Evolutionary conservation across 2,797 vertebrate genomes (phyloP), one percentile per base, ranked within the genome.

Genomic region (Enteromius mattozi): DNA sequence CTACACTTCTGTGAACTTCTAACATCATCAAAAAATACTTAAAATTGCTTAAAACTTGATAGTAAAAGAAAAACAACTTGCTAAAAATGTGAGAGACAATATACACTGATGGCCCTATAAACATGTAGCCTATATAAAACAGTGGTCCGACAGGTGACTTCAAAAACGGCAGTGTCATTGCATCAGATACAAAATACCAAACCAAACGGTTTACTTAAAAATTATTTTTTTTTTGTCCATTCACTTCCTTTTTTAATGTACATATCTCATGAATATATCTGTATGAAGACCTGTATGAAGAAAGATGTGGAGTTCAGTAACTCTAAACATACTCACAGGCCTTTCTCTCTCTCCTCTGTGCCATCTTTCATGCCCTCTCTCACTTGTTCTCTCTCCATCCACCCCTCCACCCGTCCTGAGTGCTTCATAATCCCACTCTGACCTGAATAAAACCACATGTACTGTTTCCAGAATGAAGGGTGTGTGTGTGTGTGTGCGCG

Each of bases 401-500:
- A 33, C 35, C 16, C 56, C 35, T 14, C 49, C 54, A 40, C 40
- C 47, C 40, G 47, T 72, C 37, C 45, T 35, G 85, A 83, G 83
- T 84, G 79, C 85, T 87, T 81, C 82, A 83, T 90, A 90, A 90
- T 90, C 89, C 88, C 66, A 66, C 51, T 65, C 54, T 90, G 89
- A 89, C 89, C 88, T 90, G 80, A 88, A 90, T 90, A 85, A 81
- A 87, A 83, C 69, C 61, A 72, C 83, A 81, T 81, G 86, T 66
- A 86, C 82, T 86, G 65, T 78, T 80, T 80, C 84, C 47, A 83
- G 80, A 35, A 78, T 40, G 45, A 79, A 54, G 45, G 24, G 59
- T 35, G 35, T 68, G 66, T 59, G 8, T 71, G 74, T 65, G 65
- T 71, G 61, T 65, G 40, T 49, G 63, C 30, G 63, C 35, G 27